phyloP scores from a whole-genome alignment of 2,113 vertebrate genomes.

The Cinclus mexicanus region DNA sequence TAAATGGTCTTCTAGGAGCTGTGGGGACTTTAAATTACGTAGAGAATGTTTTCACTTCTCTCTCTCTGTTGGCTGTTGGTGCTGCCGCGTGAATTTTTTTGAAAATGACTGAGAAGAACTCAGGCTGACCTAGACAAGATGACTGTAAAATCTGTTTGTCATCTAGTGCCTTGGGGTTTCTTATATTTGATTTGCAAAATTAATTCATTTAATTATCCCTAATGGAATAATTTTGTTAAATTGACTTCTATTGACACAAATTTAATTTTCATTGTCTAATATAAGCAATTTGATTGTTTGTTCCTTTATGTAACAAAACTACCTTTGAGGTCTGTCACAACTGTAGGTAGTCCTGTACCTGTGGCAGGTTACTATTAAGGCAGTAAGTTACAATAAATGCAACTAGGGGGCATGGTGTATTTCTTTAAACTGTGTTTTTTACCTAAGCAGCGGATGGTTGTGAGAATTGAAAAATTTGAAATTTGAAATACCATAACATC shows the following conservation, averaged over 20 bases:
- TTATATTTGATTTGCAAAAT: slow-evolving; percentile 20
- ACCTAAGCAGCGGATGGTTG: background rate
- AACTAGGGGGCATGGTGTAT: background rate
- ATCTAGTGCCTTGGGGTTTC: background rate
- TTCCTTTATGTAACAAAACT: background rate
- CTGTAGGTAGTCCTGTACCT: background rate
- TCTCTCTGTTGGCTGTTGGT: background rate
- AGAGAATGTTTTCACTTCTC: background rate
- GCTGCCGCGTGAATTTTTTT: background rate
- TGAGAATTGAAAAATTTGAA: background rate
- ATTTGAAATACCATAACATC: background rate
- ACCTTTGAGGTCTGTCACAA: background rate
- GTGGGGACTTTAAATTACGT: background rate
- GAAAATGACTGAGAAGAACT: background rate
- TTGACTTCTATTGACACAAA: background rate
- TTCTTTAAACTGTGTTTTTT: background rate
- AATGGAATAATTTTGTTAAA: background rate
- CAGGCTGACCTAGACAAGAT: background rate
- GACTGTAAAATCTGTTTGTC: background rate
- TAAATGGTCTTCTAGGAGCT: background rate
- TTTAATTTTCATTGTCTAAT: background rate
- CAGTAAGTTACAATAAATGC: background rate
- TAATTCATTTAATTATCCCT: background rate
- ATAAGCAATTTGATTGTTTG: background rate
- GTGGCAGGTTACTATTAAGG: background rate